Base-by-base conservation (phyloP, 2,797 vertebrate genomes). In the Myotis daubentonii region DNA sequence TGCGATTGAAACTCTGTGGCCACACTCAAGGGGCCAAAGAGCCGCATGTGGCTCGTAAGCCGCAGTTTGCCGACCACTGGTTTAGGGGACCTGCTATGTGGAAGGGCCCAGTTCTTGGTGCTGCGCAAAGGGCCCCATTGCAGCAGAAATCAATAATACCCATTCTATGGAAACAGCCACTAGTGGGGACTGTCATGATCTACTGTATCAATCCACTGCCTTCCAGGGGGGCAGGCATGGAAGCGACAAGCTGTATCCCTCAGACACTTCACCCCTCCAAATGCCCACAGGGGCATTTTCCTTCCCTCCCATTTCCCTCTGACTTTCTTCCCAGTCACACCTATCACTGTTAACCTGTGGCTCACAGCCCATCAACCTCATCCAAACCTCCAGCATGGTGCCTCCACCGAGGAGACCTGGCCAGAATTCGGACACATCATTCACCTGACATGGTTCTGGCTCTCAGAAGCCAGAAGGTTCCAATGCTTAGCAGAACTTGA, bases 111-210 rank as follows among this genome's bases (percentile, higher is more conserved):
- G 20, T 49, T 44, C 44, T 20, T 1, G 13, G 38, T 7, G 5
- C 44, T 51, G 47, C 3, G 8, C 36, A 25, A 20, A 44, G 80
- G n/a, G n/a, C 17, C 36, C 68, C 60, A 11, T 36, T 71, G 60
- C 9, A 38, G 49, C 2, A 2, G 36, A 1, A 4, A 44, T 13
- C 51, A 8, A 7, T 12, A 12, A 9, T 0, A 12, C 0, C 1
- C 8, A 3, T 38, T 12, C 15, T 7, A 6, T 15, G 25, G 30
- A 20, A 1, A 17, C 1, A 0, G 41, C 49, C 74, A 20, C 68
- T 41, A 8, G 36, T 11, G 47, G n/a, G 3, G 30, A 38, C 10
- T 17, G 20, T 23, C 20, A 13, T 8, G 2, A 41, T 23, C 66
- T 17, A 0, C 15, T 36, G n/a, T 30, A 36, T 55, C 33, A 47